Percentiles rank a stretch among this genome's conserved stretches.
These are phyloP conservation scores for Nemotelus nigrinus DNA, from an alignment of 2,888 invertebrate species.

Conservation along the genomic window DNA sequence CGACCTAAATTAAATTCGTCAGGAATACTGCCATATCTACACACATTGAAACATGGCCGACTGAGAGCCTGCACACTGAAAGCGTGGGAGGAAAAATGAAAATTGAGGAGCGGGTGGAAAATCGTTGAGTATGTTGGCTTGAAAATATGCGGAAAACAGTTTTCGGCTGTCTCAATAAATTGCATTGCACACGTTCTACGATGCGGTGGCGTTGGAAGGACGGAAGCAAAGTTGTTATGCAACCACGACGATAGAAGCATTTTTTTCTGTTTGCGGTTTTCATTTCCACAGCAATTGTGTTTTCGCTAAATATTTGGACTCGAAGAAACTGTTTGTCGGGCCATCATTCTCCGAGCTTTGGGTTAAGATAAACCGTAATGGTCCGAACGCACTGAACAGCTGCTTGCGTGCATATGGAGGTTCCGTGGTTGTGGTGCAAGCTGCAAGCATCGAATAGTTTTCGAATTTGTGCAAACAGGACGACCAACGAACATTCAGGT, in stretches of 20 bases:
- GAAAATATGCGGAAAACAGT: not conserved
- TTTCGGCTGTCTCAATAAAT: conserved; percentile 16
- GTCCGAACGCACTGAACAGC: no score
- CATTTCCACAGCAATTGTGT: no score
- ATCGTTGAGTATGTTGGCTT: not conserved
- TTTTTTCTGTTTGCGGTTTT: no score
- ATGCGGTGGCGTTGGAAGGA: not conserved
- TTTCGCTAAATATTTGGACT: no score
- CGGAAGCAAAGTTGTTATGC: no score
- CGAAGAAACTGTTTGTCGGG: no score
- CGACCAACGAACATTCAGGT: not conserved
- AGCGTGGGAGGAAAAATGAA: no score
- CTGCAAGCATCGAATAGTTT: not conserved
- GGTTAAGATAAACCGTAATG: no score
- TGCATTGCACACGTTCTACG: not conserved
- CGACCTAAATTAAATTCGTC: conserved; percentile 25
- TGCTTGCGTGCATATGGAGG: no score
- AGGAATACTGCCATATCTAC: not conserved
- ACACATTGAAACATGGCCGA: not conserved
- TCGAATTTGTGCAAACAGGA: not conserved
- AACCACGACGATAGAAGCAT: no score
- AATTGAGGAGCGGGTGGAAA: not conserved
- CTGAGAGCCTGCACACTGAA: not conserved
- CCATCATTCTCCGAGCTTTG: no score
- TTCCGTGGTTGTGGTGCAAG: no score